Conservation (phyloP, 37 sponge, comb jelly and placozoan genomes). For the Mnemiopsis leidyi region DNA sequence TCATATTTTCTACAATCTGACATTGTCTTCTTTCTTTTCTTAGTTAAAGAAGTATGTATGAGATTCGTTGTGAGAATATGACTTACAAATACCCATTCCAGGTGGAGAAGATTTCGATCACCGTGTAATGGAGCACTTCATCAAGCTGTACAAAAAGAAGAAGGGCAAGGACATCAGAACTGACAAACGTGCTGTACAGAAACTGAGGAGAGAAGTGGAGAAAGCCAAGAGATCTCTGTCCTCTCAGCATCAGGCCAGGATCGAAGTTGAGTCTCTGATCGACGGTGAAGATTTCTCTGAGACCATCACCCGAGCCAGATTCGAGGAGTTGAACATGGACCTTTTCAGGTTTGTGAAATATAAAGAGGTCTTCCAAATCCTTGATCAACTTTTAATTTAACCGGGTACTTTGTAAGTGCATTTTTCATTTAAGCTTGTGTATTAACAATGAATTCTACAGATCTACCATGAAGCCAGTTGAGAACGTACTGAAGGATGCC, state of each 20-base stretch:
- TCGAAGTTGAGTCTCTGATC: constrained; percentile 94
- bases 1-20: too few relatives aligned
- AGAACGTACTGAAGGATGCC: constrained; percentile 89
- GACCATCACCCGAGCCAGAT: constrained; percentile 95
- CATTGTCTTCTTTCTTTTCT: too few relatives aligned
- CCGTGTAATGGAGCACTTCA: constrained; percentile 98
- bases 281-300: constrained; percentile 99
- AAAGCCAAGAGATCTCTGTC: constrained; percentile 97
- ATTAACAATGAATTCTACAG: constrained; percentile 71
- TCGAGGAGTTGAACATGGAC: constrained; percentile 98
- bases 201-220: constrained; percentile 97
- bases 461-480: constrained; percentile 93
- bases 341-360: constrained; percentile 26
- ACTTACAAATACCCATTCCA: background rate
- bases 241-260: constrained; percentile 87
- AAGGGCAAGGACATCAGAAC: constrained; percentile 91
- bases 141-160: constrained; percentile 99
- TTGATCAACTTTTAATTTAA: too few relatives aligned
- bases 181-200: constrained; percentile 97
- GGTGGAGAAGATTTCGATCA: constrained; percentile 99
- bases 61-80: too few relatives aligned
- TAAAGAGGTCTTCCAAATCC: too few relatives aligned
- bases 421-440: background rate
- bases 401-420: too few relatives aligned
- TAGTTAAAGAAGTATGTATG: too few relatives aligned